phyloP scores from a whole-genome alignment of 2,797 vertebrate genomes.

The Darevskia mixta region DNA sequence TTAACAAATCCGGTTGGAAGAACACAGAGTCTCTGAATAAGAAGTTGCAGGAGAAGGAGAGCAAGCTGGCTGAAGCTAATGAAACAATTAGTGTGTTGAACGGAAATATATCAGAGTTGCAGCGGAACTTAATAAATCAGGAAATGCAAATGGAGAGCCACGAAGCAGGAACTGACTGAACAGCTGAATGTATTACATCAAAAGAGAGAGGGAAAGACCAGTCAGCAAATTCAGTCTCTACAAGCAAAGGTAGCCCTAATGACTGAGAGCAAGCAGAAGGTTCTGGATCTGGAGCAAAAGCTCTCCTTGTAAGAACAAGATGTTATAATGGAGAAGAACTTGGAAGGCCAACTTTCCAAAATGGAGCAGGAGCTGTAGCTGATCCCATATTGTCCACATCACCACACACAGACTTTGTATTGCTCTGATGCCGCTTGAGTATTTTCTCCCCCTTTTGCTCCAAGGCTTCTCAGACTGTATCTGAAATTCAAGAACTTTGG shows the following conservation, averaged over 20 bases:
- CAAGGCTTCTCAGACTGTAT: background rate
- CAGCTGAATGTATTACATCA: constrained; percentile 89
- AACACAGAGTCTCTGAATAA: constrained; percentile 84
- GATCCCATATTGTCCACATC: too few species aligned
- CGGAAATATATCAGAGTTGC: constrained; percentile 79
- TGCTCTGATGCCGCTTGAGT: background rate
- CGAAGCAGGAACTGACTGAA: constrained; percentile 82
- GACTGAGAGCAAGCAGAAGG: constrained; percentile 87
- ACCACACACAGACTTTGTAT: background rate
- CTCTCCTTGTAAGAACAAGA: constrained; percentile 91
- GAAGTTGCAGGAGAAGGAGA: constrained; percentile 88
- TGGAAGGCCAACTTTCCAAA: constrained; percentile 89
- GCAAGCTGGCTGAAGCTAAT: constrained; percentile 79
- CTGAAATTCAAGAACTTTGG: constrained; percentile 11
- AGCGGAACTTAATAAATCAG: constrained; percentile 80
- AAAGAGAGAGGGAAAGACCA: constrained; percentile 87
- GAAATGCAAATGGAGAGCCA: constrained; percentile 80
- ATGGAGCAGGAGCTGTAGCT: constrained; percentile 88
- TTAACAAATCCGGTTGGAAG: constrained; percentile 80
- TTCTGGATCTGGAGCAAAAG: constrained; percentile 91
- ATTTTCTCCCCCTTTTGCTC: constrained; percentile 10
- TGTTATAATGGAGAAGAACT: constrained; percentile 87
- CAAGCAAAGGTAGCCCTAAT: constrained; percentile 85
- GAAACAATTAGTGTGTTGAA: constrained; percentile 81
- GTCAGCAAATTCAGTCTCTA: constrained; percentile 85